Conservation (phyloP, 2,888 invertebrate genomes). For the Cryptocephalus moraei region DNA sequence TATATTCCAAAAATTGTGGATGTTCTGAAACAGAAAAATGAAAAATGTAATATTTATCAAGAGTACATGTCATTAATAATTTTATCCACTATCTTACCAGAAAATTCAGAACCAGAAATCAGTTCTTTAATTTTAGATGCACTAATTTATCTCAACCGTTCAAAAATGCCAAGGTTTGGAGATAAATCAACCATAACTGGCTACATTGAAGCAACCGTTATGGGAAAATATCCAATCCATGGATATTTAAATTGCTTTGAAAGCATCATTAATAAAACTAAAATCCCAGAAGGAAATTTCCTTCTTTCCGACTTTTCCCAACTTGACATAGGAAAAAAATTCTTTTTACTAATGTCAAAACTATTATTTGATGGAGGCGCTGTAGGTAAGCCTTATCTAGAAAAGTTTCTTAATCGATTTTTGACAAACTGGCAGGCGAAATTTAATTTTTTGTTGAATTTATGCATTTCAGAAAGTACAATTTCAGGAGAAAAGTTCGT, state of each 20-base stretch:
- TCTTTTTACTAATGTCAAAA: conserved; percentile 26
- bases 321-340: conserved; percentile 32
- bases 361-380: conserved; percentile 44
- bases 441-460: conserved; percentile 19
- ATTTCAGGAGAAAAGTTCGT: conserved; percentile 8
- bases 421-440: conserved; percentile 10
- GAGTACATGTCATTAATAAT: conserved; percentile 36
- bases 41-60: conserved; percentile 16
- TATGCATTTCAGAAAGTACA: conserved; percentile 10
- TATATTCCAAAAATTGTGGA: conserved; percentile 15
- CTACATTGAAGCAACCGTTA: conserved; percentile 28
- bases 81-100: conserved; percentile 38
- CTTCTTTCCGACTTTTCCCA: conserved; percentile 40
- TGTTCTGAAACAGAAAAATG: conserved; percentile 13
- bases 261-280: conserved; percentile 41
- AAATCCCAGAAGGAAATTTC: conserved; percentile 34
- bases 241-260: conserved; percentile 45
- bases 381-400: conserved; percentile 10
- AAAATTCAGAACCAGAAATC: conserved; percentile 33
- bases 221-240: conserved; percentile 45
- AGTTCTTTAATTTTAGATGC: conserved; percentile 38
- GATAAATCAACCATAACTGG: conserved; percentile 18
- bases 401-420: conserved; percentile 38
- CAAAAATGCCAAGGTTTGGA: conserved; percentile 22
- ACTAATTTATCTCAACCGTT: conserved; percentile 38